phyloP scores from a whole-genome alignment of 1,140 invertebrate species.

The Steinernema feltiae region DNA sequence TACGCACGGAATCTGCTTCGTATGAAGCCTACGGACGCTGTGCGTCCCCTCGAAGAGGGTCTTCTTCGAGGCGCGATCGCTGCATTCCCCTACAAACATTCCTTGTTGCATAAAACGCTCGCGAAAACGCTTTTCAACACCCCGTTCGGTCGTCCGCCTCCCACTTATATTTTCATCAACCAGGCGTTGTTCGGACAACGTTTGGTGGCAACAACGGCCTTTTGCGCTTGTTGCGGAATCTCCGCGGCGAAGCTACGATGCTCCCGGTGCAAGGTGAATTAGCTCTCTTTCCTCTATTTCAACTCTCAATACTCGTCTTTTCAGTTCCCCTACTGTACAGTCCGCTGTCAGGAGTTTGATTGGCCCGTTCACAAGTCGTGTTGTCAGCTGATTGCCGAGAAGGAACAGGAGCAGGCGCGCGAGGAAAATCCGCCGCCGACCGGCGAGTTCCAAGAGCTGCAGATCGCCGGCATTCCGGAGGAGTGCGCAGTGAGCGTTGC shows the following conservation, averaged over 20 bases:
- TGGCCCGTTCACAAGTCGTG: conserved; percentile 91
- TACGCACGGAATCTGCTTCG: conserved; percentile 24
- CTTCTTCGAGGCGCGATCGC: conserved; percentile 41
- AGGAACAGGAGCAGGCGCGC: no score
- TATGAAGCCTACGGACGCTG: conserved; percentile 16
- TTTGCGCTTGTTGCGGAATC: conserved; percentile 76
- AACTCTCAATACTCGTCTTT: conserved; percentile 30
- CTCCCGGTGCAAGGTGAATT: conserved; percentile 79
- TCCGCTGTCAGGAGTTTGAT: conserved; percentile 85
- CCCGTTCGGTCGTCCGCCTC: conserved; percentile 56
- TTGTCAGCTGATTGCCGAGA: no score
- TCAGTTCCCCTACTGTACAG: conserved; percentile 80
- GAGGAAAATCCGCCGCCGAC: no score
- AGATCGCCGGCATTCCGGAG: no score
- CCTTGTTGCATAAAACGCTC: conserved; percentile 44
- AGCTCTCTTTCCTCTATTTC: conserved; percentile 63
- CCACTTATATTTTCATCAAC: conserved; percentile 70
- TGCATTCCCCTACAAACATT: conserved; percentile 52
- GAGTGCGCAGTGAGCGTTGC: no score
- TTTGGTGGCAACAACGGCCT: conserved; percentile 68
- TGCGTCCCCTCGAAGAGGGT: conserved; percentile 35
- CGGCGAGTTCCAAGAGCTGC: no score
- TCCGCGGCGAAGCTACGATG: conserved; percentile 44
- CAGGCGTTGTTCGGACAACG: conserved; percentile 76
- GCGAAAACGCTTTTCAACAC: conserved; percentile 25